Base-by-base conservation (phyloP, 2,797 vertebrate genomes). In the Sebastes melanostomus region DNA sequence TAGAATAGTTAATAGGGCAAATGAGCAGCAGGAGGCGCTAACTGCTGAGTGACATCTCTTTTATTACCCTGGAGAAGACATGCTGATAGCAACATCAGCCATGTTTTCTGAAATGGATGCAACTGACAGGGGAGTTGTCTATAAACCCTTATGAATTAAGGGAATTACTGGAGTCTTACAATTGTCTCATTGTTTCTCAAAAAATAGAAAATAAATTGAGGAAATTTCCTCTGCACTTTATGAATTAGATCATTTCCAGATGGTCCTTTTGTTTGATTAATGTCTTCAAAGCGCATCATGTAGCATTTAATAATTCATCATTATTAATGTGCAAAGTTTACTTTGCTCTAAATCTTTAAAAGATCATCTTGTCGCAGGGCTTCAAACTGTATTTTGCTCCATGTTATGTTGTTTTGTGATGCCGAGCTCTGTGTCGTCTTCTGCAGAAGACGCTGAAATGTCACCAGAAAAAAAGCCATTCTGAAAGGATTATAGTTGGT, bases 21-120 rank as follows among this genome's bases (percentile, higher is more conserved):
- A 88, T 88, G 82, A 91, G 78, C 86, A 77, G 76, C 67, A 60
- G 75, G 78, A 88, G 62, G 63, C 58, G 79, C 81, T 84, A 82
- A 72, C 70, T 59, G 71, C 70, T 81, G 80, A 86, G 3, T 85
- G 85, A 81, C 85, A 66, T 68, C 42, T 82, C 60, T 72, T 82
- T 84, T 78, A 79, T 91, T 84, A 63, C 76, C 54, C 36, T 12
- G 0, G 36, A 88, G 88, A 84, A 72, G 63, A 54, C 38, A 25
- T 6, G 71, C 71, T 69, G 56, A 79, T 76, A 84, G 75, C 52
- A 58, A 46, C 3, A 86, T 86, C 83, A 24, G 25, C 59, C 65
- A 27, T 83, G 73, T 75, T 84, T 76, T 75, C 66, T 84, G 46
- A 75, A 88, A 88, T 80, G 69, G 78, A 77, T 78, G 46, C 70